Conservation (phyloP, 2,113 vertebrate genomes). For the Crotalus viridis region DNA sequence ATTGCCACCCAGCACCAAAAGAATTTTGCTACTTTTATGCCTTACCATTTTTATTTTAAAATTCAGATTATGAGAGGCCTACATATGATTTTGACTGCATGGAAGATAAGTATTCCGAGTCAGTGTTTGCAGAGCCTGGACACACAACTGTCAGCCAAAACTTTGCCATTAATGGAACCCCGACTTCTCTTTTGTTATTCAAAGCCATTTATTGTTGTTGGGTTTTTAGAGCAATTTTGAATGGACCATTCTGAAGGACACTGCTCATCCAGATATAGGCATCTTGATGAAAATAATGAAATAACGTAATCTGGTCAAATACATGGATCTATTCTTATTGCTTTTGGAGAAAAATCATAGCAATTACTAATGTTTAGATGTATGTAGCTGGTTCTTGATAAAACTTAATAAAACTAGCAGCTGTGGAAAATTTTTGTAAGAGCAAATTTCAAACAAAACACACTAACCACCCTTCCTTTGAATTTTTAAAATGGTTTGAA, state of each 20-base stretch:
- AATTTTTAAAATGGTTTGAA: background rate
- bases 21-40: conserved; percentile 43
- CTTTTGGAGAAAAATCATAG: background rate
- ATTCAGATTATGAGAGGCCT: conserved; percentile 33
- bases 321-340: background rate
- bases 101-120: conserved; percentile 2
- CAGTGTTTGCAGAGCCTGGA: background rate
- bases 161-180: background rate
- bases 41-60: background rate
- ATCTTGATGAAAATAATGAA: background rate
- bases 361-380: background rate
- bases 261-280: background rate
- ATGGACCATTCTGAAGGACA: background rate
- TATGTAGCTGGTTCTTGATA: background rate
- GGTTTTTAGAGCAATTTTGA: background rate
- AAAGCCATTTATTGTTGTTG: background rate
- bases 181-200: background rate
- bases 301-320: background rate
- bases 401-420: background rate
- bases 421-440: background rate
- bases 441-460: background rate
- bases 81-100: background rate
- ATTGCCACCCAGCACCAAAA: conserved; percentile 44
- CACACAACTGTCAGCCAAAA: background rate
- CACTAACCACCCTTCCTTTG: background rate